These are phyloP conservation scores for Echinops telfairi DNA, from an alignment of 2,113 vertebrate species.

Conservation along the genomic window DNA sequence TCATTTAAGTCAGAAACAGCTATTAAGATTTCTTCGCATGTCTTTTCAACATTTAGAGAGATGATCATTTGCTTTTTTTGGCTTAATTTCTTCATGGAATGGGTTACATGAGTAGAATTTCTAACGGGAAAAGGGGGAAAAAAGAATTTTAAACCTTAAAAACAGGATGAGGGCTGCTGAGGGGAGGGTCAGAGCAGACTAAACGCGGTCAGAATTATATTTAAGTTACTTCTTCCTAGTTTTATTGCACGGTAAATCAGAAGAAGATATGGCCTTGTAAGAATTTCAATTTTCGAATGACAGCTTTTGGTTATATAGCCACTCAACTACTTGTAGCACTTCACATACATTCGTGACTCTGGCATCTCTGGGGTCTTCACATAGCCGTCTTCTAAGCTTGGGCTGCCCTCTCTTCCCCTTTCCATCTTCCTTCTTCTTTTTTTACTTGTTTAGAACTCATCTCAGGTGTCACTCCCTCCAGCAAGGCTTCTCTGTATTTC, in stretches of 20 bases:
- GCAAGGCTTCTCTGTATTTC: neutral
- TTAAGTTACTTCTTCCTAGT: slow-evolving; percentile 2
- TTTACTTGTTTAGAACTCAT: neutral
- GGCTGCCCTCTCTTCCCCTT: neutral
- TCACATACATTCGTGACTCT: no score
- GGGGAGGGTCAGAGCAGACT: neutral
- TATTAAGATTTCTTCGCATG: slow-evolving; percentile 49
- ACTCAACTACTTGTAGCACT: no score
- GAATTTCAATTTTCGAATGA: slow-evolving; percentile 36
- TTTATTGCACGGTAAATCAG: neutral
- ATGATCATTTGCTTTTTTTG: slow-evolving; percentile 49
- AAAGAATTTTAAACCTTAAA: neutral
- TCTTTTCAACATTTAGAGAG: slow-evolving; percentile 58
- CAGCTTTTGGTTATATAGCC: neutral
- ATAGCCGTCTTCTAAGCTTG: neutral
- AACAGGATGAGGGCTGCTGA: neutral
- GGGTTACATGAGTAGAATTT: slow-evolving; percentile 44
- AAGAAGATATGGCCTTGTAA: neutral
- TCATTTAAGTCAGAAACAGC: slow-evolving; percentile 58
- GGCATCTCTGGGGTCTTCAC: accelerated
- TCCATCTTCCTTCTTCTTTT: neutral
- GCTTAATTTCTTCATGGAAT: slow-evolving; percentile 49
- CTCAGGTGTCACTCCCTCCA: neutral
- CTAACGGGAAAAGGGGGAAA: slow-evolving; percentile 46
- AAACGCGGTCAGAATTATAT: neutral